These are phyloP conservation scores for Musca vetustissima DNA, from an alignment of 1,140 invertebrate species.

Conservation along the genomic window DNA sequence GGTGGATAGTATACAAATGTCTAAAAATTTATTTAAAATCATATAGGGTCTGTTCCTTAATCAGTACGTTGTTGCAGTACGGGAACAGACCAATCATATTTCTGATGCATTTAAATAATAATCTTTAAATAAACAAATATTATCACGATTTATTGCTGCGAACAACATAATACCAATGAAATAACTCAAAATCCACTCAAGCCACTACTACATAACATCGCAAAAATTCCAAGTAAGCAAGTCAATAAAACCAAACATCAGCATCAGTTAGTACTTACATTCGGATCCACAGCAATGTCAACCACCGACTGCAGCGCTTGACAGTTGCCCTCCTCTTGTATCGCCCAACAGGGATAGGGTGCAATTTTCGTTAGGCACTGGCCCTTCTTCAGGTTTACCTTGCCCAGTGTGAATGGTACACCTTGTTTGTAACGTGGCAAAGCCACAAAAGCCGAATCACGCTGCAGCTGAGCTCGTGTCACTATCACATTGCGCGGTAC, in stretches of 20 bases:
- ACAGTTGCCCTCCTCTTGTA: conserved; percentile 66
- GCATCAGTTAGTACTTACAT: conserved; percentile 42
- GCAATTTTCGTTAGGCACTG: conserved; percentile 56
- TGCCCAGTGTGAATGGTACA: conserved; percentile 65
- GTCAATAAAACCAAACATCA: neutral
- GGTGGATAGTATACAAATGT: no score
- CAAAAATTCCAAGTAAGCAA: no score
- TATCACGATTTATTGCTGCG: no score
- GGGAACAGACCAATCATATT: no score
- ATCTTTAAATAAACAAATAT: no score
- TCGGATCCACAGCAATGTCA: conserved; percentile 61
- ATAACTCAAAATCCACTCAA: no score
- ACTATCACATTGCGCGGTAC: conserved; percentile 63
- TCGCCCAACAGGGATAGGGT: conserved; percentile 66
- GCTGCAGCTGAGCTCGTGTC: conserved; percentile 63
- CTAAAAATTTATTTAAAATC: no score
- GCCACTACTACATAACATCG: no score
- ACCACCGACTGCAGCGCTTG: conserved; percentile 64
- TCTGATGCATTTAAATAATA: no score
- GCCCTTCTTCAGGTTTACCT: conserved; percentile 58
- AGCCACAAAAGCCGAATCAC: conserved; percentile 61
- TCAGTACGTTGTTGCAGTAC: no score
- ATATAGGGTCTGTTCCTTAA: no score
- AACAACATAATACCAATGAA: no score
- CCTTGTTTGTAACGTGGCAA: conserved; percentile 63